These are phyloP conservation scores for Saccostrea glomerata DNA, from an alignment of 1,140 invertebrate genomes.

Conservation along the genomic window DNA sequence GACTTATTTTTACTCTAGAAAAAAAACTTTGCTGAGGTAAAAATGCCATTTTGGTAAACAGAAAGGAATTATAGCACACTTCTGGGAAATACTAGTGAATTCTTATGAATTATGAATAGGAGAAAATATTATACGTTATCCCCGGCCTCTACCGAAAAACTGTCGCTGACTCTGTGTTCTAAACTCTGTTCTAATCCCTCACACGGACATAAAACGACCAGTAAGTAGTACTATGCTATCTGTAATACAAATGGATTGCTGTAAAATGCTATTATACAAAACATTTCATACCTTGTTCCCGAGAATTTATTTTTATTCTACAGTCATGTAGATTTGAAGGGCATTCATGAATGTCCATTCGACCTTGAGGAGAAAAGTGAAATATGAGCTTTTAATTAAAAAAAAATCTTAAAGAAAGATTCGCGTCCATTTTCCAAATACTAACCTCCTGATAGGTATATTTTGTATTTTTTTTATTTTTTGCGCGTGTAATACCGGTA, in stretches of 20 bases:
- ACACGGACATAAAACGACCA: conserved; percentile 17
- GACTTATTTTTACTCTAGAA: not conserved
- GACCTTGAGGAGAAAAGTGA: no score
- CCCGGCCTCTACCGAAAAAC: not conserved
- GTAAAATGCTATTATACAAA: no score
- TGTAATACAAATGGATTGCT: not conserved
- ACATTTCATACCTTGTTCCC: no score
- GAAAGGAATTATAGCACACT: not conserved
- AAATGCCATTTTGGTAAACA: not conserved
- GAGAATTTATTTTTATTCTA: no score
- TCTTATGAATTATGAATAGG: not conserved
- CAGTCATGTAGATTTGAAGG: no score
- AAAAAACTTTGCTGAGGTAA: not conserved
- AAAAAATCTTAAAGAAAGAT: no score
- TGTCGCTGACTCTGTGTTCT: conserved; percentile 5
- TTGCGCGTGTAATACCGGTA: no score
- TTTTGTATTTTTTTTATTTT: no score
- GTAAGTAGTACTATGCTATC: not conserved
- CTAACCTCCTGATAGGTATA: no score
- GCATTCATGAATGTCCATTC: no score
- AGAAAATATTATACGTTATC: not conserved
- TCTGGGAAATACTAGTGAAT: not conserved
- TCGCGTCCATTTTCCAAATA: no score
- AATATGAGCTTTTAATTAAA: no score
- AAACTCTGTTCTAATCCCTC: conserved; percentile 9